Base-by-base conservation (phyloP, 2,888 invertebrate genomes). In the Diarsia brunnea region DNA sequence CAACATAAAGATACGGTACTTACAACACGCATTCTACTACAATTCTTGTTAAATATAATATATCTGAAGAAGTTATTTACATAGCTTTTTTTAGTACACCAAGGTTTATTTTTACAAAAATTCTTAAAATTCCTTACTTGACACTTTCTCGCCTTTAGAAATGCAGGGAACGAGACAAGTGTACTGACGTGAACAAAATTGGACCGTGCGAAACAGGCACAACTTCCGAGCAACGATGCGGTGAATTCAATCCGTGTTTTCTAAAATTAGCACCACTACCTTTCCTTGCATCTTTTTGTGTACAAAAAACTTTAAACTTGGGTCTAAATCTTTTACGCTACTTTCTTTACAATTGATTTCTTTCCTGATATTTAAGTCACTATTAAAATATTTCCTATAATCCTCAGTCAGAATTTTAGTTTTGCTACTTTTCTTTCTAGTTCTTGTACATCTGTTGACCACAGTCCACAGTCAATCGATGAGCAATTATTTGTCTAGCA, bases 401-500 rank as follows among this genome's bases (percentile, higher is more conserved):
- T n/a, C 1, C 14, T 8, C 27, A 51, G 45, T 27, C 2, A 21
- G 51, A 7, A 51, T 1, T 19, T 8, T 14, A 38, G 4, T 38
- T 43, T 43, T n/a, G 2, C 51, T 24, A 38, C 14, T 47, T 14
- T 43, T 55, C 47, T 68, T 73, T 86, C 81, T 61, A 86, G 79
- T 60, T 49, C 55, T 24, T 74, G 21, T 79, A 85, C 47, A 84
- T 87, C 84, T 72, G 70, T n/a, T 45, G 55, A 38, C 38, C 38
- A 38, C 38, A 38, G 38, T 38, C 8, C 38, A 8, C 64, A 65
- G 77, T 86, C 87, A 90, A 91, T 92, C 90, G 89, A 93, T 91
- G 86, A 88, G 78, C 90, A 90, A 90, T 92, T 92, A 92, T 90
- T 91, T 90, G 89, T 89, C 90, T 90, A 92, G 89, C 87, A 82